Evolutionary conservation across 2,888 invertebrate species (phyloP), one percentile per base, ranked within the genome.

Genomic region (Pecten maximus): DNA sequence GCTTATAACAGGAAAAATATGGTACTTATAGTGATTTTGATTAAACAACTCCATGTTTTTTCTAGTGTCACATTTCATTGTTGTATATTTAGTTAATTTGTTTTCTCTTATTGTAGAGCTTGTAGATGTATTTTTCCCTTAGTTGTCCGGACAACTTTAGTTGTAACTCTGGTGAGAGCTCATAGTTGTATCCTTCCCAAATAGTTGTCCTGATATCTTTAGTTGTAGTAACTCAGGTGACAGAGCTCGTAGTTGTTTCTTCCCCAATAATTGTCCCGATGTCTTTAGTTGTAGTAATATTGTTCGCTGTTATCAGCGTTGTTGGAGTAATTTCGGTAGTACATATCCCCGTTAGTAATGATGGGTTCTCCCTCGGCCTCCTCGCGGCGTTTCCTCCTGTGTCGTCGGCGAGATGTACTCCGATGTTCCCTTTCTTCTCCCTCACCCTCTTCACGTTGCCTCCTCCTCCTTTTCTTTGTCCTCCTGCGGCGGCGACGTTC

Each of bases 381-480:
- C 10, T 74, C 74, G 16, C 28, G 74, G 0, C 35, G 74, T 74
- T 74, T 74, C 74, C 74, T 74, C 74, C 74, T 74, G 74, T 74
- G 74, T 74, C 74, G 74, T 74, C 74, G 74, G 12, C 74, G 74
- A 6, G 74, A 74, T 1, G 74, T 74, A 74, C 74, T 74, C 0
- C 74, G 74, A 74, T 74, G 74, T 74, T 74, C 74, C 35, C 74
- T 74, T 6, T 28, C 74, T 23, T 74, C 74, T 35, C 74, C 74
- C 74, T 74, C 74, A 1, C 35, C 74, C 74, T 74, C 74, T 15
- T 74, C 74, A 28, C 74, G 74, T 28, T 74, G 74, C 74, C 74
- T 74, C 74, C 74, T 74, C 74, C 74, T 74, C 74, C 74, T 74
- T 15, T 74, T 74, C 28, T 74, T 74, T 28, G 35, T 74, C 35